These are phyloP conservation scores for Toxotes jaculatrix DNA, from an alignment of 2,113 vertebrate genomes.

Conservation along the genomic window DNA sequence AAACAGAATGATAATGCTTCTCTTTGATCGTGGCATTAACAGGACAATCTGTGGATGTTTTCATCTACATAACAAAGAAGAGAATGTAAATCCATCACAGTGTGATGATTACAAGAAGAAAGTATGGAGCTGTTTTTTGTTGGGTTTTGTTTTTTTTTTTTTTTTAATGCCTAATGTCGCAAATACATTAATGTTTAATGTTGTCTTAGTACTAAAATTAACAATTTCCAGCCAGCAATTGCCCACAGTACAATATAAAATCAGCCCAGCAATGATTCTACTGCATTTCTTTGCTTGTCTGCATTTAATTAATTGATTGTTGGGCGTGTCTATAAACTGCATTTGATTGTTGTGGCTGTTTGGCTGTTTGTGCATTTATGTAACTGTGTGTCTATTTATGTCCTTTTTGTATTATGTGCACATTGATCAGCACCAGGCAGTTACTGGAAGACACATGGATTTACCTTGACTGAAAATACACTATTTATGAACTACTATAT, in stretches of 20 bases:
- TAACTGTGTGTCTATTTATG: no score
- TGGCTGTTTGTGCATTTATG: no score
- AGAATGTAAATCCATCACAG: not conserved
- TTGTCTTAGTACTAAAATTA: not conserved
- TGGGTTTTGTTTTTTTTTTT: no score
- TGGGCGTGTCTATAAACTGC: no score
- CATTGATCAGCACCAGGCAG: conserved; percentile 21
- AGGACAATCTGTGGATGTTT: not conserved
- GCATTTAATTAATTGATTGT: no score
- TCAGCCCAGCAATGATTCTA: not conserved
- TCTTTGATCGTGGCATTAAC: not conserved
- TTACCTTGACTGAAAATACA: conserved; percentile 38
- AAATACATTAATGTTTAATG: not conserved
- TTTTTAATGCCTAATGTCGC: no score
- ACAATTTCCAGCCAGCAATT: not conserved
- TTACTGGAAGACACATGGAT: conserved; percentile 27
- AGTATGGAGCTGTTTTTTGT: not conserved
- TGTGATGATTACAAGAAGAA: not conserved
- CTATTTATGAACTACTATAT: not conserved
- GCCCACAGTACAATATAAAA: not conserved
- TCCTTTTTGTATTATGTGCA: no score
- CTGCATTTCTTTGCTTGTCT: no score
- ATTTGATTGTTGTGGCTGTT: no score
- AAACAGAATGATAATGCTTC: not conserved
- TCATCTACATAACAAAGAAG: not conserved